Conservation (phyloP, 2,888 invertebrate genomes). For the Hemithea aestivaria region DNA sequence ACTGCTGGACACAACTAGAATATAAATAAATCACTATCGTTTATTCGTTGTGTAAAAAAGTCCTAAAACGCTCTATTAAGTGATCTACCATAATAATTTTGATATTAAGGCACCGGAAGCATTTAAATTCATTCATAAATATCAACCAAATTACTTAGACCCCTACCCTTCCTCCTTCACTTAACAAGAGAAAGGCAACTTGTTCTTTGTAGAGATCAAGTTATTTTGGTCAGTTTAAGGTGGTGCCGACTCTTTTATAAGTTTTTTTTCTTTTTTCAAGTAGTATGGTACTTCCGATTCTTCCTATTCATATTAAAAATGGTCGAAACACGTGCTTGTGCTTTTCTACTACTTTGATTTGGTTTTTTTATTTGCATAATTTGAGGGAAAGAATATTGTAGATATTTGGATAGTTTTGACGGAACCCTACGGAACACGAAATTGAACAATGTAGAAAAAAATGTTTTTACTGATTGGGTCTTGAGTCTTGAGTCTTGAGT, state of each 20-base stretch:
- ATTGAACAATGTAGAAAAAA: no score
- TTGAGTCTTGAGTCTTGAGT: no score
- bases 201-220: conserved; percentile 10
- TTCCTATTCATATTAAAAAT: not conserved
- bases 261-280: conserved; percentile 8
- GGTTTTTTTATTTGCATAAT: conserved; percentile 22
- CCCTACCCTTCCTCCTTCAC: not conserved
- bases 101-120: conserved; percentile 17
- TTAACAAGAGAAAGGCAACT: conserved; percentile 8
- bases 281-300: no score
- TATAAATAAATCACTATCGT: no score
- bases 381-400: no score
- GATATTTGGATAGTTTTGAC: no score
- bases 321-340: conserved; percentile 42
- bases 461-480: no score
- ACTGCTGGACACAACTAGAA: no score
- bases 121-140: conserved; percentile 22
- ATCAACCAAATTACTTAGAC: conserved; percentile 1
- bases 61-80: no score
- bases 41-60: no score
- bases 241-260: conserved; percentile 6
- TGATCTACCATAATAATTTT: not conserved
- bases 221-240: conserved; percentile 11
- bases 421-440: no score
- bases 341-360: conserved; percentile 34